Evolutionary conservation across 2,888 invertebrate species (phyloP).

Genomic region (Graphium colonna): DNA sequence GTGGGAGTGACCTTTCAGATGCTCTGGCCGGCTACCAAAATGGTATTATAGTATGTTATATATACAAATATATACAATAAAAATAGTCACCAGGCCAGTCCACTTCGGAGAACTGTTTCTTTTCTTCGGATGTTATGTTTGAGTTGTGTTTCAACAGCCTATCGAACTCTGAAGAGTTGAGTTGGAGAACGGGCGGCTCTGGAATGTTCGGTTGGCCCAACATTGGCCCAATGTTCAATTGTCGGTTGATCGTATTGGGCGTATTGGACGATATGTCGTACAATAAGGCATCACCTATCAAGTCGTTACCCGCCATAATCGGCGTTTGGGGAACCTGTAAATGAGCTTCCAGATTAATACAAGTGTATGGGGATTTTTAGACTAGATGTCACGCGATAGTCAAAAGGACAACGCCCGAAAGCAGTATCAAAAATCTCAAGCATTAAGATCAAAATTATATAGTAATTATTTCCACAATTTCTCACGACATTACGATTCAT

Average conservation of each 20-base stretch:
- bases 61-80: too few species aligned
- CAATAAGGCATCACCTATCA: slow-evolving; percentile 38
- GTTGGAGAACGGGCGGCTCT: slow-evolving; percentile 41
- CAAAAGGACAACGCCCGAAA: too few species aligned
- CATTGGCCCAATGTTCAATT: slow-evolving; percentile 29
- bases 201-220: slow-evolving; percentile 36
- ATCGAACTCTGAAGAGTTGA: slow-evolving; percentile 55
- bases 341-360: not conserved
- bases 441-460: too few species aligned
- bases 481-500: too few species aligned
- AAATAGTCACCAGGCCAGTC: slow-evolving; percentile 34
- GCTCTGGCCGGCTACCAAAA: too few species aligned
- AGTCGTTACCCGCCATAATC: slow-evolving; percentile 20
- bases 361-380: not conserved
- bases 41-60: too few species aligned
- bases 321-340: slow-evolving; percentile 31
- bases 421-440: too few species aligned
- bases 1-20: too few species aligned
- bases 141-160: slow-evolving; percentile 36
- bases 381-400: too few species aligned
- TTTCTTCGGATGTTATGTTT: slow-evolving; percentile 37
- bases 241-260: not conserved
- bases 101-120: slow-evolving; percentile 30
- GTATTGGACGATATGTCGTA: slow-evolving; percentile 24
- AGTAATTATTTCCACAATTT: too few species aligned